Evolutionary conservation across 2,113 vertebrate genomes (phyloP), one percentile per base, ranked within the genome.

Genomic region (Indri indri): DNA sequence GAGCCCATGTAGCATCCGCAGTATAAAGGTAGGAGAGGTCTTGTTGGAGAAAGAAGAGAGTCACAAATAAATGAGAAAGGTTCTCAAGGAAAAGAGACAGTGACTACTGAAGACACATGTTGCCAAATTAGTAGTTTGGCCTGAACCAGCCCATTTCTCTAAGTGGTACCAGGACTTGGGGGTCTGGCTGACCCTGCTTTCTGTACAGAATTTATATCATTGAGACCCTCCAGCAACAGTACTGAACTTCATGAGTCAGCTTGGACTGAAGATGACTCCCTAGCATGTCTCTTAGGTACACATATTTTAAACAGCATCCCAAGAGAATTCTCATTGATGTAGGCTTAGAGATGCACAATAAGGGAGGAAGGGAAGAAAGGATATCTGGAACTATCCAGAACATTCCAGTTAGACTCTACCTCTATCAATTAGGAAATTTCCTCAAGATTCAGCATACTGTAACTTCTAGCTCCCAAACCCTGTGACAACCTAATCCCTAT

Each of bases 171-270:
- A 84, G 23, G 57, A 57, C 63, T 54, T 8, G 16, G 25, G 27
- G 1, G 6, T 85, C 11, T 65, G 8, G n/a, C 0, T 54, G 57
- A 74, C 10, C 0, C 57, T 37, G 4, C 40, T 66, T 93, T 91
- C 76, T 57, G 23, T 42, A 9, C 0, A 50, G 27, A 76, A 40
- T 14, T 59, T 47, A 47, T 25, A 27, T 59, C 30, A 1, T 50
- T 90, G 42, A 2, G 34, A 34, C 54, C 13, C 27, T 63, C 13
- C 32, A 30, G 14, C 27, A 32, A 23, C 0, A 2, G 8, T 27
- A 40, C 34, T 81, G 45, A 80, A 50, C 52, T 68, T 92, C 8
- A 59, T 45, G 59, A 77, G 27, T 37, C 73, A 13, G 8, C 20
- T 32, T 42, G 22, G 20, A 23, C n/a, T 88, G 34, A 80, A 83